These are phyloP conservation scores for Steinernema hermaphroditum DNA, from an alignment of 2,888 invertebrate species.

Conservation along the genomic window DNA sequence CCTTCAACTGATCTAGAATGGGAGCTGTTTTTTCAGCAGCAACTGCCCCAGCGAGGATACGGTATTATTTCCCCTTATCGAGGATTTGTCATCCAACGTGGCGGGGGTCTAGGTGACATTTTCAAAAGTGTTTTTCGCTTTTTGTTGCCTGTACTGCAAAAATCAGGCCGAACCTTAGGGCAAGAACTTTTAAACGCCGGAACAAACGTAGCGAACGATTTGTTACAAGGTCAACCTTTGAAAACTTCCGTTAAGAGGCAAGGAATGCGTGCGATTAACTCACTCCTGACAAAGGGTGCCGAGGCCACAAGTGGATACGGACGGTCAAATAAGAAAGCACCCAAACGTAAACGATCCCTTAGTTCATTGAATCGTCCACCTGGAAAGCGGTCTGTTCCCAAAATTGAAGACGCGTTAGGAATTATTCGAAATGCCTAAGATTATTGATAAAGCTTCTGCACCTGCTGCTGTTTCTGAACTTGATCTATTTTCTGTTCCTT, in stretches of 20 bases:
- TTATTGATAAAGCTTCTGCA: neutral
- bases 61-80: neutral
- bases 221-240: neutral
- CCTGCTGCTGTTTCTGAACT: constrained; percentile 13
- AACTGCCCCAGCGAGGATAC: neutral
- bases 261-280: neutral
- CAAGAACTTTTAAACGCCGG: neutral
- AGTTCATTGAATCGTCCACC: neutral
- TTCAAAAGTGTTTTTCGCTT: neutral
- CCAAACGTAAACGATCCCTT: neutral
- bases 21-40: neutral
- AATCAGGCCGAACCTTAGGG: constrained; percentile 11
- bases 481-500: constrained; percentile 27
- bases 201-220: neutral
- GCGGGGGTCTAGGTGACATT: neutral
- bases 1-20: neutral
- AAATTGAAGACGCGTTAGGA: neutral
- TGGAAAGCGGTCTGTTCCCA: neutral
- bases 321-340: too few relatives aligned
- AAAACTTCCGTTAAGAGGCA: neutral
- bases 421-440: constrained; percentile 15
- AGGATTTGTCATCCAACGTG: constrained; percentile 10
- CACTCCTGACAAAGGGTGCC: neutral
- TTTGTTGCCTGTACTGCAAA: neutral
- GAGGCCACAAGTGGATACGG: neutral